Base-by-base conservation (phyloP, 2,113 vertebrate species). In the Laticauda laticaudata region DNA sequence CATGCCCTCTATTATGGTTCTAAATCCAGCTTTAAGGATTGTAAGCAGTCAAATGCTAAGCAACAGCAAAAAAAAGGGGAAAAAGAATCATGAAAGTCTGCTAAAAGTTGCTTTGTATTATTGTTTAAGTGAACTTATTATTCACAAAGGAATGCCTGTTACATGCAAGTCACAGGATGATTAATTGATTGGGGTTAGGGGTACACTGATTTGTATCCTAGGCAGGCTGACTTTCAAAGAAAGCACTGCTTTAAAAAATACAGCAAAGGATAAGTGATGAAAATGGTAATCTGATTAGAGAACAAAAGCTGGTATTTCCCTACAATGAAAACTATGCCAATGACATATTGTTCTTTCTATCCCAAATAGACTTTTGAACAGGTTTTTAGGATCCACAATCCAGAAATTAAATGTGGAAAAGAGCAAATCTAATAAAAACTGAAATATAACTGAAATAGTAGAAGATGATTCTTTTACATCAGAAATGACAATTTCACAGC, bases 101-200 rank as follows among this genome's bases (percentile, higher is more conserved):
- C 20, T 69, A 92, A 85, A 86, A 92, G 51, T 90, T 91, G 91
- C 51, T 81, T 96, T 93, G 94, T 94, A 95, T 93, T 29, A 88
- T 55, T 92, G n/a, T 94, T 88, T 53, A 86, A 86, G 81, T 90
- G 75, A 90, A 90, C n/a, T 21, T 21, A 34, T 7, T 39, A 15
- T 55, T 39, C 88, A 90, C 39, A 90, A 85, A 59, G 51, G 69
- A 85, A 29, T 29, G 43, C 69, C 18, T 59, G 39, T 18, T 59
- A 53, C 39, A 53, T 75, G 54, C 88, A 48, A 81, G 15, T 89
- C 1, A 6, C 53, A 57, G 26, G 64, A 5, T 45, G 45, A 88
- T 3, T 24, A 51, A 59, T 26, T 24, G 20, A n/a, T 2, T 26
- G 45, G 86, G 11, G 11, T 51, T 9, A 92, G 57, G 21, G 26